A percentile compares a stretch with the other conserved stretches of the same genome.
These are phyloP conservation scores for Chironomus striatipennis DNA, from an alignment of 1,140 invertebrate genomes.

Conservation along the genomic window DNA sequence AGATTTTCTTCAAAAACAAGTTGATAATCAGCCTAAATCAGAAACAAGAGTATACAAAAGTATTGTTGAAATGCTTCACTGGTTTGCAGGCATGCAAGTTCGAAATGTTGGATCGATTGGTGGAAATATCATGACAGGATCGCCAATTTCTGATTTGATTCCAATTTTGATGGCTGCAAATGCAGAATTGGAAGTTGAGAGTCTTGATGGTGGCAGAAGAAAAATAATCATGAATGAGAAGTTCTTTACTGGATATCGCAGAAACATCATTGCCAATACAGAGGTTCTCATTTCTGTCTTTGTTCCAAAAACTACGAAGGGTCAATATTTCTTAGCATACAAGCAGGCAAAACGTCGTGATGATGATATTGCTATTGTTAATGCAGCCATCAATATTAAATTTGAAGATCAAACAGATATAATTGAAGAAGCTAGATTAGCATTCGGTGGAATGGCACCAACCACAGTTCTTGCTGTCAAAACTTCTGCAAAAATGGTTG, in stretches of 20 bases:
- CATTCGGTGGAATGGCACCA: slow-evolving; percentile 87
- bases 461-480: slow-evolving; percentile 68
- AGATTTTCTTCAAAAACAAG: slow-evolving; percentile 48
- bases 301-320: slow-evolving; percentile 48
- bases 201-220: slow-evolving; percentile 48
- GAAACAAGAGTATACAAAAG: slow-evolving; percentile 64
- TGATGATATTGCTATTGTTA: slow-evolving; percentile 94
- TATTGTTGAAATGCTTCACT: slow-evolving; percentile 78
- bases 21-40: slow-evolving; percentile 46
- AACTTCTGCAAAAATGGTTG: slow-evolving; percentile 54
- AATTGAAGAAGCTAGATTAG: slow-evolving; percentile 56
- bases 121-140: slow-evolving; percentile 91
- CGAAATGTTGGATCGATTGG: slow-evolving; percentile 72
- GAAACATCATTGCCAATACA: slow-evolving; percentile 61
- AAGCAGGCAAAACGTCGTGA: slow-evolving; percentile 88
- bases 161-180: slow-evolving; percentile 77
- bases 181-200: slow-evolving; percentile 46
- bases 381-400: slow-evolving; percentile 65
- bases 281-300: slow-evolving; percentile 76
- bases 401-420: slow-evolving; percentile 47
- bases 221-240: slow-evolving; percentile 64
- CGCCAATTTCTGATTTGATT: slow-evolving; percentile 93
- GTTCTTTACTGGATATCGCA: slow-evolving; percentile 84
- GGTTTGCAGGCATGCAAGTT: slow-evolving; percentile 93
- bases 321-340: slow-evolving; percentile 77